phyloP scores from a whole-genome alignment of 37 sponge, comb jelly and placozoan genomes.

The Petrosia ficiformis region DNA sequence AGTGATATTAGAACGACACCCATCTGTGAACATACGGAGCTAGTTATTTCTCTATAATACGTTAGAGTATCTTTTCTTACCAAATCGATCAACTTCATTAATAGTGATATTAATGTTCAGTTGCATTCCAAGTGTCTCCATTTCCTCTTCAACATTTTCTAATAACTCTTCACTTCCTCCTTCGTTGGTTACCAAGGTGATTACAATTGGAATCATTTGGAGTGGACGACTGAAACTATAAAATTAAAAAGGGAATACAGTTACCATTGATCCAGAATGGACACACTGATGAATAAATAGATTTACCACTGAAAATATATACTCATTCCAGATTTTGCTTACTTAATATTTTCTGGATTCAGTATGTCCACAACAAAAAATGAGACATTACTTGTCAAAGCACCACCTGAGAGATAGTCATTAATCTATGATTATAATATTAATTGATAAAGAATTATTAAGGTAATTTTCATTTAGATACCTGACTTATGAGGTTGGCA shows the following conservation, averaged over 20 bases:
- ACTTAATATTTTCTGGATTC: too few species aligned
- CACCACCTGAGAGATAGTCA: too few species aligned
- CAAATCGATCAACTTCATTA: neutral
- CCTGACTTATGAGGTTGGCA: too few species aligned
- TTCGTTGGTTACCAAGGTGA: neutral
- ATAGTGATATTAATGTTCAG: neutral
- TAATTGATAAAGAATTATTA: too few species aligned
- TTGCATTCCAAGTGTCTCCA: neutral
- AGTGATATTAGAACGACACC: constrained; percentile 23
- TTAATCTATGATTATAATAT: too few species aligned
- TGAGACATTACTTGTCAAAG: too few species aligned
- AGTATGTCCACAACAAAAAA: too few species aligned
- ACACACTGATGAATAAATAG: neutral
- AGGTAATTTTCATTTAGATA: too few species aligned
- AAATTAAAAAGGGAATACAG: neutral
- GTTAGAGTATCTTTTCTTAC: neutral
- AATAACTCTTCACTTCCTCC: neutral
- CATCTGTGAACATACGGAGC: constrained; percentile 42
- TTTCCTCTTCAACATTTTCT: neutral
- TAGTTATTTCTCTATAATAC: too few species aligned
- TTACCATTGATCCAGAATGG: too few species aligned
- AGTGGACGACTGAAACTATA: neutral
- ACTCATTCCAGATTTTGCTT: too few species aligned
- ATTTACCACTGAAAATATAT: too few species aligned
- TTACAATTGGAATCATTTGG: neutral